Percentiles rank a stretch among this genome's conserved stretches.
These are phyloP conservation scores for Semibalanus balanoides DNA, from an alignment of 1,140 invertebrate genomes.

Conservation along the genomic window DNA sequence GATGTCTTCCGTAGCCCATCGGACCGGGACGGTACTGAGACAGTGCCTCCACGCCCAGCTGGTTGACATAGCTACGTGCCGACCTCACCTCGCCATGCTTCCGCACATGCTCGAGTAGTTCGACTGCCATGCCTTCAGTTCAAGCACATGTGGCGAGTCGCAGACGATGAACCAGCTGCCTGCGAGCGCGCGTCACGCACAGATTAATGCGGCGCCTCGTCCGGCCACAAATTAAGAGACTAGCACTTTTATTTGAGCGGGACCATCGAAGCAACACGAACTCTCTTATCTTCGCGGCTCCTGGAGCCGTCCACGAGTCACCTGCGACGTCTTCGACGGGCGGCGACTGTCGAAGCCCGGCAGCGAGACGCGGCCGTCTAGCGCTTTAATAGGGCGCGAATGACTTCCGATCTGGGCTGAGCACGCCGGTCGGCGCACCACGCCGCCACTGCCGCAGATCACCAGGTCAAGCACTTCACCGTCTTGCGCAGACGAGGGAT, in stretches of 20 bases:
- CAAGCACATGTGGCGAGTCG: constrained; percentile 39
- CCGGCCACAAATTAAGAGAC: constrained; percentile 43
- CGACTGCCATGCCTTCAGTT: constrained; percentile 33
- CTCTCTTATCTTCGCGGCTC: constrained; percentile 40
- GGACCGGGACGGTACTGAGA: too few relatives aligned
- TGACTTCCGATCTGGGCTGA: constrained; percentile 39
- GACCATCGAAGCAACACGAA: constrained; percentile 37
- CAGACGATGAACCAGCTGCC: constrained; percentile 42
- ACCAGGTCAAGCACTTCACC: constrained; percentile 42
- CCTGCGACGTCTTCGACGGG: constrained; percentile 32
- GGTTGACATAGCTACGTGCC: too few relatives aligned
- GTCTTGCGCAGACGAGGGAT: constrained; percentile 43
- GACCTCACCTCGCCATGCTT: constrained; percentile 36
- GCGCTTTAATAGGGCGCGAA: constrained; percentile 46
- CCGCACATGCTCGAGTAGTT: constrained; percentile 38
- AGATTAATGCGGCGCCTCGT: constrained; percentile 45
- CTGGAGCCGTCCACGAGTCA: constrained; percentile 44
- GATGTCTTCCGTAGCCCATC: too few relatives aligned
- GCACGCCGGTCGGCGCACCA: constrained; percentile 36
- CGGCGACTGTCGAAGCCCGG: constrained; percentile 25
- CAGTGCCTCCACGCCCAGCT: too few relatives aligned
- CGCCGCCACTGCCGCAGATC: constrained; percentile 32
- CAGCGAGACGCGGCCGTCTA: constrained; percentile 31
- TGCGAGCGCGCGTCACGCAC: constrained; percentile 42
- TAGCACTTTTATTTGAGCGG: constrained; percentile 29